Evolutionary conservation across 2,888 invertebrate genomes (phyloP), one percentile per base, ranked within the genome.

Genomic region (Beris morrisii): DNA sequence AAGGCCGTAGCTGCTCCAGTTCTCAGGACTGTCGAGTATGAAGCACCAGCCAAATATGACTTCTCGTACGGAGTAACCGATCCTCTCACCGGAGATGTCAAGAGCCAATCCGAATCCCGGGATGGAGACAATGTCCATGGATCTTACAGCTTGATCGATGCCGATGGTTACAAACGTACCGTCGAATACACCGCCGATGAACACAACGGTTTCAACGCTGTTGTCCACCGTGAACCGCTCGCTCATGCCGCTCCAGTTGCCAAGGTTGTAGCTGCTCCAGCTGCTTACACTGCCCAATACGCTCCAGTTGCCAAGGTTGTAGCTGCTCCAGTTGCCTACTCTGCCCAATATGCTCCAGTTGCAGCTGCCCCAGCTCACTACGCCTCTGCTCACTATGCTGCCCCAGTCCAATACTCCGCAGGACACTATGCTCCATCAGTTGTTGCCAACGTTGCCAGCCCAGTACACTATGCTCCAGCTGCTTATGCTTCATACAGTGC

Each of bases 171-270:
- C 72, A 83, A 81, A 73, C 81, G 84, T 69, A 83, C 81, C 31
- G 84, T 84, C 2, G 82, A 84, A 63, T 84, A 84, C 74, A 82
- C 82, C 30, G 84, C 84, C 66, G 84, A 84, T 74, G 79, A 82
- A 68, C 75, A 82, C 70, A 83, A 83, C 68, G 84, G 84, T 69
- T 84, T 84, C 75, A 84, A 84, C 74, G 84, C 84, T 55, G 81
- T 84, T 48, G 84, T 84, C 13, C 81, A 80, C 72, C 83, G 82
- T 70, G 83, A 83, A 73, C 82, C 83, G 32, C 50, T 61, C 28
- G 54, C 31, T 45, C 53, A 54, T 64, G 64, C 64, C 30, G 63
- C 63, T 22, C 63, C 63, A 63, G 63, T 53, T 5, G 44, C 52
- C 15, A 54, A 64, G 53, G 64, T 54, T 44, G 45, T 54, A 31